Evolutionary conservation across 1,140 invertebrate species (phyloP).

Genomic region (Drosophila grimshawi): DNA sequence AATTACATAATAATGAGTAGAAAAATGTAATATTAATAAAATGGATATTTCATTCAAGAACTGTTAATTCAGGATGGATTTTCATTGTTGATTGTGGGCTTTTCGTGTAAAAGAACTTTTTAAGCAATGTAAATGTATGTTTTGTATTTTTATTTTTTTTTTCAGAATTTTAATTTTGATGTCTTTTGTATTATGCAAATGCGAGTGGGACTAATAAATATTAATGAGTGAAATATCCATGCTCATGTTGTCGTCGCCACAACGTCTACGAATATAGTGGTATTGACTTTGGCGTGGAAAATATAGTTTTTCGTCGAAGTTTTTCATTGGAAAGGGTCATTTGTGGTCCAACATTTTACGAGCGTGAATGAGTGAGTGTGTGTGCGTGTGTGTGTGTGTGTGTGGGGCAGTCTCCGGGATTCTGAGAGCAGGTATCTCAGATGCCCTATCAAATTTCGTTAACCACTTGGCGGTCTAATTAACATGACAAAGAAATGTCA

Average conservation of each 20-base stretch:
- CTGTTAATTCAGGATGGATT: neutral
- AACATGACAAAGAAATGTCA: slow-evolving; percentile 84
- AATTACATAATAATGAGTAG: too few species aligned
- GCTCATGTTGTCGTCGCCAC: slow-evolving; percentile 64
- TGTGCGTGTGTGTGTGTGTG: neutral
- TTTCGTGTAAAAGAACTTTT: slow-evolving; percentile 11
- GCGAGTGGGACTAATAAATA: slow-evolving; percentile 35
- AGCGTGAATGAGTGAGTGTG: slow-evolving; percentile 19
- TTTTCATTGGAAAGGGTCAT: slow-evolving; percentile 56
- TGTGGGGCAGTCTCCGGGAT: slow-evolving; percentile 17
- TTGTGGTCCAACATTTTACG: slow-evolving; percentile 52
- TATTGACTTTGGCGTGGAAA: slow-evolving; percentile 20
- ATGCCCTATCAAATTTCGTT: slow-evolving; percentile 73
- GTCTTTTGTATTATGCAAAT: slow-evolving; percentile 47
- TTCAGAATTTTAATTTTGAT: slow-evolving; percentile 1
- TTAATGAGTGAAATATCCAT: slow-evolving; percentile 44
- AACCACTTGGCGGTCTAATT: slow-evolving; percentile 78
- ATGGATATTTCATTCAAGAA: too few species aligned
- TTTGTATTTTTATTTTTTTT: neutral
- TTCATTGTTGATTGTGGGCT: neutral
- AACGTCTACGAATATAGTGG: slow-evolving; percentile 51
- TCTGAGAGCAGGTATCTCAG: slow-evolving; percentile 71
- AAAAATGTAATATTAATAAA: too few species aligned
- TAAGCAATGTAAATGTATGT: slow-evolving; percentile 3
- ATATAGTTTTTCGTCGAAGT: slow-evolving; percentile 22